These are phyloP conservation scores for Aplysia californica DNA, from an alignment of 1,140 invertebrate species.

Conservation along the genomic window DNA sequence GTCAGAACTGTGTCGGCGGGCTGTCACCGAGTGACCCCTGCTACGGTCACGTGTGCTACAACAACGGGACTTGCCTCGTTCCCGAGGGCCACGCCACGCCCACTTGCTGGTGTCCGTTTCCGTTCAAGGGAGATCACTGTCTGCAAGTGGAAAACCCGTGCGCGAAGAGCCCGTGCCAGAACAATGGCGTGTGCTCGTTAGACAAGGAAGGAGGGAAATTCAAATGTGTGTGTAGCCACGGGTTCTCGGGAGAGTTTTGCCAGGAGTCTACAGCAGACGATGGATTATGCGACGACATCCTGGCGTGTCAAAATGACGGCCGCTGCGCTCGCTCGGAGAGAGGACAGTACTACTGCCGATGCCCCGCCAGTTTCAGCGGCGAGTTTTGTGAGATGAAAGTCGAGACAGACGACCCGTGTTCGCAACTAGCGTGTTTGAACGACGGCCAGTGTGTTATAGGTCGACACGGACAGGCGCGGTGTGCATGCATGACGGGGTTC, in stretches of 20 bases:
- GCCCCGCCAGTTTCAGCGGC: background rate
- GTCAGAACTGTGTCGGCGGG: background rate
- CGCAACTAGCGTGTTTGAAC: background rate
- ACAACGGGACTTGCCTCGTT: background rate
- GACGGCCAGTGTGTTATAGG: background rate
- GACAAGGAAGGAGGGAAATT: background rate
- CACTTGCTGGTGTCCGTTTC: background rate
- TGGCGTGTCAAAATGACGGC: background rate
- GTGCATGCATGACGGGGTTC: background rate
- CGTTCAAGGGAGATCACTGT: background rate
- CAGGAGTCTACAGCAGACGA: background rate
- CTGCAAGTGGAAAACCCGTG: background rate
- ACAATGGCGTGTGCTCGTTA: background rate
- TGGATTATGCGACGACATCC: background rate
- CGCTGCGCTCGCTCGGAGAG: background rate
- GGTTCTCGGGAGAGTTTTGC: background rate
- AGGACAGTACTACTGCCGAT: background rate
- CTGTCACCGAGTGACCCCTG: background rate
- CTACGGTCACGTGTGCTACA: background rate
- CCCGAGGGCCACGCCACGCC: background rate
- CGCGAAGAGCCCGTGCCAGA: background rate
- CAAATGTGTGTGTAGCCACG: background rate
- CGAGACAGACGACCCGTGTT: background rate
- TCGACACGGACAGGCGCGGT: background rate
- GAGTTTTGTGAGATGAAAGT: conserved; percentile 21